Base-by-base conservation (phyloP, 2,113 vertebrate species). In the Struthio camelus region DNA sequence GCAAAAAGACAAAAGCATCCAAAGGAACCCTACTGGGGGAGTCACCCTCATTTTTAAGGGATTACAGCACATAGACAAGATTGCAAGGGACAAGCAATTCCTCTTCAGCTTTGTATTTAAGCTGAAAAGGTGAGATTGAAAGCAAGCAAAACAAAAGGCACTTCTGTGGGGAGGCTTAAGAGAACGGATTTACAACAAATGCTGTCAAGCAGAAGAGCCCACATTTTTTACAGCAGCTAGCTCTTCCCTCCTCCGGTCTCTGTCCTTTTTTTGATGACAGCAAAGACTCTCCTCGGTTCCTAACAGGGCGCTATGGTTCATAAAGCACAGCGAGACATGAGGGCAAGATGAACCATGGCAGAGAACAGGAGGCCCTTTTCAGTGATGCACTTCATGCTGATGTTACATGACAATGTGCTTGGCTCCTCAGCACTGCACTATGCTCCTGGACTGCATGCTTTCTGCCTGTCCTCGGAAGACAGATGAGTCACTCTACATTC, bases 1-100 rank as follows among this genome's bases (percentile, higher is more conserved):
- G 76, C 40, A 71, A 66, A 71, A 88, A 0, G 17, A 94, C 80
- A 90, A 83, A 94, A 87, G 80, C 79, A 82, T 77, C 70, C 59
- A 44, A 77, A 88, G 6, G 18, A 87, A 81, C 0, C 1, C 24
- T 48, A 69, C 0, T 1, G 14, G 24, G 19, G 25, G 25, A 67
- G 46, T 19, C 36, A 70, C 44, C 42, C 42, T 87, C n/a, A 42
- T 38, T 40, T 32, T n/a, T 17, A 0, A 1, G 34, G 53, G 38
- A 72, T 67, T 65, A 58, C 69, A 58, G 69, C 51, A 81, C 11
- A 18, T 16, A 61, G 27, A 44, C 19, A n/a, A 65, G 16, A 42
- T 65, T 48, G 85, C 34, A 65, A 15, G 12, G 19, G 64, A 78
- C 28, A 76, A 80, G 24, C n/a, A 58, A 32, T 25, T 90, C 34